Percentiles rank a stretch among this genome's conserved stretches.
Evolutionary conservation across 2,797 vertebrate species (phyloP).

Genomic region (Chromobotia macracanthus): DNA sequence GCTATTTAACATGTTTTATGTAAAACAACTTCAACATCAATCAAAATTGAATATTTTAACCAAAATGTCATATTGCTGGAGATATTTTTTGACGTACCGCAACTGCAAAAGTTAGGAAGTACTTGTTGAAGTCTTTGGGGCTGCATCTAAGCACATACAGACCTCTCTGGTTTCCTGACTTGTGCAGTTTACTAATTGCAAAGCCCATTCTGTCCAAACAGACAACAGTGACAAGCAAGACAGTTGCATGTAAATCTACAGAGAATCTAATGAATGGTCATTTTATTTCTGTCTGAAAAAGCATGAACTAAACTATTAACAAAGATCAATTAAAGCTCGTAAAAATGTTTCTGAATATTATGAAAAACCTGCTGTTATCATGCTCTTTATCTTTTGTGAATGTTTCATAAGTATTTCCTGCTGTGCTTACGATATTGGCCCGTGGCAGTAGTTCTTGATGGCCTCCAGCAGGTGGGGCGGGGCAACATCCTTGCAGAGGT

Average conservation of each 20-base stretch:
- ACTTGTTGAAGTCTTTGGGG: slow-evolving; percentile 94
- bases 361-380: neutral
- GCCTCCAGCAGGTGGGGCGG: slow-evolving; percentile 89
- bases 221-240: slow-evolving; percentile 35
- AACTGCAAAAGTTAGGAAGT: slow-evolving; percentile 94
- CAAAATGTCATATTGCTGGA: too few relatives aligned
- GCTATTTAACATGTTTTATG: too few relatives aligned
- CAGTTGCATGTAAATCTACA: neutral
- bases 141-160: slow-evolving; percentile 92
- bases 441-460: slow-evolving; percentile 93
- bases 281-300: neutral
- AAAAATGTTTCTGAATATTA: too few relatives aligned
- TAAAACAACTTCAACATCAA: too few relatives aligned
- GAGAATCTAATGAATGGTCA: neutral
- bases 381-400: neutral
- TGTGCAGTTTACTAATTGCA: slow-evolving; percentile 87
- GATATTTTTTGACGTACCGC: slow-evolving; percentile 81
- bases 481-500: slow-evolving; percentile 94
- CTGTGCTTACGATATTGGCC: slow-evolving; percentile 90
- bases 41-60: too few relatives aligned
- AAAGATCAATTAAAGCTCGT: neutral
- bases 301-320: neutral
- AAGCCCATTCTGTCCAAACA: slow-evolving; percentile 89
- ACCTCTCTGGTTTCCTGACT: slow-evolving; percentile 88
- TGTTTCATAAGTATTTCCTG: neutral